These are phyloP conservation scores for Cylloceria caligata DNA, from an alignment of 2,888 invertebrate genomes.

Conservation along the genomic window DNA sequence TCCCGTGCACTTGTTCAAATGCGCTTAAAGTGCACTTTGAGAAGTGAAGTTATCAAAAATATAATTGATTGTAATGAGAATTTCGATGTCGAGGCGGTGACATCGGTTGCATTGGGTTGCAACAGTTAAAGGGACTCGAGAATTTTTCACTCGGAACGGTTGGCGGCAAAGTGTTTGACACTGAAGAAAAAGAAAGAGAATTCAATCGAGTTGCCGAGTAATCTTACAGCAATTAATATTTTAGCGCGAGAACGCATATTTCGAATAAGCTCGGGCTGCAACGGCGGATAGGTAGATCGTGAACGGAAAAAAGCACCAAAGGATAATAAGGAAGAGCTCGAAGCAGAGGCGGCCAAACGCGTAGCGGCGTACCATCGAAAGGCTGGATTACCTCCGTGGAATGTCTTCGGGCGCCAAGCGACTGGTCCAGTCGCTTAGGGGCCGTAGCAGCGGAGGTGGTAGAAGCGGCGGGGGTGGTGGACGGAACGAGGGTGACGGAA, in stretches of 20 bases:
- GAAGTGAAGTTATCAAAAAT: constrained; percentile 15
- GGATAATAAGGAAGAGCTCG: constrained; percentile 21
- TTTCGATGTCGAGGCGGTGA: constrained; percentile 40
- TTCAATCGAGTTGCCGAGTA: background rate
- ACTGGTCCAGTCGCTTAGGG: constrained; percentile 84
- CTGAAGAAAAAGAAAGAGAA: background rate
- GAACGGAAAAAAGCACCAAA: constrained; percentile 10
- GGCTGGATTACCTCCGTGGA: constrained; percentile 84
- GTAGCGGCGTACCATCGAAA: constrained; percentile 74
- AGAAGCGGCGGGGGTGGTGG: constrained; percentile 71
- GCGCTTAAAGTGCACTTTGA: too few species aligned
- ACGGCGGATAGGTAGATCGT: background rate
- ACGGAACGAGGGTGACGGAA: constrained; percentile 74
- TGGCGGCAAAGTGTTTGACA: background rate
- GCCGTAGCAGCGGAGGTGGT: constrained; percentile 79
- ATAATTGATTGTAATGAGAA: constrained; percentile 27
- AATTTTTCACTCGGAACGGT: constrained; percentile 6
- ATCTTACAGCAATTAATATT: background rate
- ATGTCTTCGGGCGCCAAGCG: constrained; percentile 85
- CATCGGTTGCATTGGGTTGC: constrained; percentile 26
- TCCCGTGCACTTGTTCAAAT: too few species aligned
- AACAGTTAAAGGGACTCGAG: constrained; percentile 21
- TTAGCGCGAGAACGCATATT: background rate
- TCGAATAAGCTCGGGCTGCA: background rate
- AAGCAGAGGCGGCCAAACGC: constrained; percentile 58